phyloP scores from a whole-genome alignment of 2,797 vertebrate genomes.

The Nyctalus aviator region DNA sequence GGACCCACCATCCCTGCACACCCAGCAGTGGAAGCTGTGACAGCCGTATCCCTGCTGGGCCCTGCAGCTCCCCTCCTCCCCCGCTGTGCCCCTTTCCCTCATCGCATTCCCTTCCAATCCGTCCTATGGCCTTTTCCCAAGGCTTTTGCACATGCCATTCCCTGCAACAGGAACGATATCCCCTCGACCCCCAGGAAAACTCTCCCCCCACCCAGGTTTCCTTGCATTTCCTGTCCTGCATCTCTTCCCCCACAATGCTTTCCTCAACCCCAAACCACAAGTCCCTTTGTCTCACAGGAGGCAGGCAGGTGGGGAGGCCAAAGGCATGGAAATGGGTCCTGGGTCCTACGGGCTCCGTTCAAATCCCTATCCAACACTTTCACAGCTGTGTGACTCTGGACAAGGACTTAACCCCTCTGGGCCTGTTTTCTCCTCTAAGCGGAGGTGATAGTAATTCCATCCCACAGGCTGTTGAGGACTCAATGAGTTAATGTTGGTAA shows the following conservation, averaged over 20 bases:
- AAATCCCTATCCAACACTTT: not conserved
- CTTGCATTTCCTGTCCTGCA: not conserved
- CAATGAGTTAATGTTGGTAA: not conserved
- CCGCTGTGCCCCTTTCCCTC: accelerated
- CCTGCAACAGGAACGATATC: not conserved
- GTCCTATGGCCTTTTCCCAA: not conserved
- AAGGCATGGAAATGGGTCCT: not conserved
- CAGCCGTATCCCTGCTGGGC: not conserved
- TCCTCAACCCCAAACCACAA: not conserved
- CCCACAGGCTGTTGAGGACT: not conserved
- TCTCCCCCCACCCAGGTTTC: not conserved
- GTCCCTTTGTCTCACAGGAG: not conserved
- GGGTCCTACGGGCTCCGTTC: not conserved
- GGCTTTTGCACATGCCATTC: not conserved
- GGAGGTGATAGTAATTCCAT: not conserved
- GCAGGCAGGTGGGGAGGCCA: accelerated
- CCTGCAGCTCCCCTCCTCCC: too few species aligned
- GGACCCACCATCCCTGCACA: not conserved
- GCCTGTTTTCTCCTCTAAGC: not conserved
- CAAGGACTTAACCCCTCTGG: not conserved
- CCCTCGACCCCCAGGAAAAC: not conserved
- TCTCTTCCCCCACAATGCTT: not conserved
- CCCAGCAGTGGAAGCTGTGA: accelerated
- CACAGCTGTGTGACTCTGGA: not conserved
- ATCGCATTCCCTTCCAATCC: not conserved